Base-by-base conservation (phyloP, 2,113 vertebrate species). In the Ahaetulla prasina region DNA sequence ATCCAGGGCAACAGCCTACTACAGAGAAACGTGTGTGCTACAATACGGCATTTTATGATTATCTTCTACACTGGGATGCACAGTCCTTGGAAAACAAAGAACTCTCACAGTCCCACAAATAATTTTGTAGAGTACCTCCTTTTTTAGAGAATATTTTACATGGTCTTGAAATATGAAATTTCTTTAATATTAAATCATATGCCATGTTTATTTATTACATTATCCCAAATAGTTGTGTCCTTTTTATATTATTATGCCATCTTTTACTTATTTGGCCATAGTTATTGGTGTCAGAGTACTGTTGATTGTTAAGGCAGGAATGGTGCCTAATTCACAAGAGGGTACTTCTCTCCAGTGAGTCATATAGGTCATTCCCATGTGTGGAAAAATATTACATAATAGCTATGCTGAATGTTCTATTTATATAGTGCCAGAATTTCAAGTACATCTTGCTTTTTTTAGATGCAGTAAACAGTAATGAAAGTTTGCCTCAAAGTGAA, bases 331-430 rank as follows among this genome's bases (percentile, higher is more conserved):
- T 92, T 96, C 90, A 95, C 89, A 95, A 94, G 95, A 95, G 89
- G 92, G 92, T 95, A 97, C 92, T 95, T 96, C 97, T 92, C 25
- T 92, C 60, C 93, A 92, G 95, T 96, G 95, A 97, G 95, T 97
- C 95, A 96, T 97, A 95, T 96, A 97, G 95, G 96, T 96, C 94
- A 93, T 96, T 97, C 94, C 94, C 93, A 94, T 35, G 88, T 96
- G 92, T 97, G 97, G 97, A 97, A 97, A 97, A 97, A 96, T 95
- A 96, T 97, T 96, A 96, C 96, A 95, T 97, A 95, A 97, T 90
- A 95, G 93, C 88, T 96, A 94, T 95, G 90, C 94, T 96, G 95
- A 92, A 93, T 96, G 96, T 97, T 96, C 96, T 98, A 96, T 97
- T 97, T 97, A 97, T 96, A 96, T 88, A 88, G 91, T 93, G 92